A percentile compares a stretch with the other conserved stretches of the same genome.
phyloP scores from a whole-genome alignment of 35 echinoderm and acorn worm species.

The Lytechinus variegatus region DNA sequence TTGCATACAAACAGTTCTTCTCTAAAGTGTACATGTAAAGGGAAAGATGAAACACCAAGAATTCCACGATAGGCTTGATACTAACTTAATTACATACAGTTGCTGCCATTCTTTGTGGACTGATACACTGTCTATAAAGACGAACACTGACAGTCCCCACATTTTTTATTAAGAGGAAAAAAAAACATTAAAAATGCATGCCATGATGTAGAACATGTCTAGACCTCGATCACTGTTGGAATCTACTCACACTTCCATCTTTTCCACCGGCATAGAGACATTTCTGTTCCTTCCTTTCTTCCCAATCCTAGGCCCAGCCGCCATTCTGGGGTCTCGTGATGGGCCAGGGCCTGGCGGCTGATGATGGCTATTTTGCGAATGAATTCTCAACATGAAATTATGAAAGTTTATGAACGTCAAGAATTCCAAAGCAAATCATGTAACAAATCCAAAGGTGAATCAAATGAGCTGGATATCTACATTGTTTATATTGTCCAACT shows the following conservation, averaged over 20 bases:
- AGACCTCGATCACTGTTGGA: no score
- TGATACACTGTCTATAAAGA: no score
- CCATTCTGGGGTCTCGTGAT: slow-evolving; percentile 23
- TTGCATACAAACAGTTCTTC: no score
- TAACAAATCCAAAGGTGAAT: background rate
- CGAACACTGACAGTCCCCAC: no score
- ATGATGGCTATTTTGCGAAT: slow-evolving; percentile 37
- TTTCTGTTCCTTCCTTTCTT: slow-evolving; percentile 39
- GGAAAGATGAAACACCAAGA: no score
- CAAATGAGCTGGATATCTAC: background rate
- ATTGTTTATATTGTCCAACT: background rate
- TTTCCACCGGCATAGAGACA: background rate
- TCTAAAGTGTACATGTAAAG: no score
- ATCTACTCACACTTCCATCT: slow-evolving; percentile 34
- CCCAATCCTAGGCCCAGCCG: background rate
- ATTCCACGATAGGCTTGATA: no score
- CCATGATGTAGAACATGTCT: no score
- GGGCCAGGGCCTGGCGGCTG: slow-evolving; percentile 28
- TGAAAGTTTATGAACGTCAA: background rate
- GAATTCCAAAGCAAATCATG: background rate
- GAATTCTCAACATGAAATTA: slow-evolving; percentile 45
- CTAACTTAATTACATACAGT: no score
- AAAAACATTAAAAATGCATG: no score
- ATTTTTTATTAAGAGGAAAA: no score
- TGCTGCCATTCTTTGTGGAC: no score